Base-by-base conservation (phyloP, 2,888 invertebrate species). In the Leucophora obtusa region DNA sequence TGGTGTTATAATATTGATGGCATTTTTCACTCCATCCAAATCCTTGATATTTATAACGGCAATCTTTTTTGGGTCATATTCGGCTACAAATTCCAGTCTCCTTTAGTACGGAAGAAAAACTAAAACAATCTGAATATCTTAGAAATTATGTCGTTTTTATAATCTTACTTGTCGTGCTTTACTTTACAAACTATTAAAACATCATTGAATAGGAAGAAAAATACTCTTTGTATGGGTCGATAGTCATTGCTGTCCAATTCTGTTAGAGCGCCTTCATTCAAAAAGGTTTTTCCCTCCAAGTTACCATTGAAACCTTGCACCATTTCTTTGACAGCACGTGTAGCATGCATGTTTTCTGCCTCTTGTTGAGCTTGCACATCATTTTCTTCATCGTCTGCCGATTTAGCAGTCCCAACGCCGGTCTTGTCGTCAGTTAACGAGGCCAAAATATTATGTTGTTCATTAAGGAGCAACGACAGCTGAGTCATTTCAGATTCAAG, bases 401-500 rank as follows among this genome's bases (percentile, higher is more conserved):
- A 74, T n/a, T 85, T 84, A 11, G 80, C 70, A 0, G 78, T 33
- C 17, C 74, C 79, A 85, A 87, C 93, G 78, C 93, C 89, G 84
- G 94, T 91, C 59, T 94, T 93, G 63, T 94, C 94, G 83, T 94
- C 94, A 59, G 95, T 93, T 84, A 97, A 91, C 17, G 94, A 93
- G 60, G 93, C 93, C 79, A 98, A 92, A 73, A 98, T 92, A 62
- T 95, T 94, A 84, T 97, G 94, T 91, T 98, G 98, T 87, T 98
- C 98, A 68, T 97, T 96, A 33, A 99, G 91, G 87, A 98, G 93
- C 89, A 98, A 97, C 38, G 97, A 98, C 72, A 99, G 91, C 89
- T 98, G 98, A 90, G 98, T 98, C 98, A 98, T 98, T 91, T 99
- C 98, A 83, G 97, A 96, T 91, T 98, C 98, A 86, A 99, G 92